These are phyloP conservation scores for Bellardia bayeri DNA, from an alignment of 2,888 invertebrate genomes.

Conservation along the genomic window DNA sequence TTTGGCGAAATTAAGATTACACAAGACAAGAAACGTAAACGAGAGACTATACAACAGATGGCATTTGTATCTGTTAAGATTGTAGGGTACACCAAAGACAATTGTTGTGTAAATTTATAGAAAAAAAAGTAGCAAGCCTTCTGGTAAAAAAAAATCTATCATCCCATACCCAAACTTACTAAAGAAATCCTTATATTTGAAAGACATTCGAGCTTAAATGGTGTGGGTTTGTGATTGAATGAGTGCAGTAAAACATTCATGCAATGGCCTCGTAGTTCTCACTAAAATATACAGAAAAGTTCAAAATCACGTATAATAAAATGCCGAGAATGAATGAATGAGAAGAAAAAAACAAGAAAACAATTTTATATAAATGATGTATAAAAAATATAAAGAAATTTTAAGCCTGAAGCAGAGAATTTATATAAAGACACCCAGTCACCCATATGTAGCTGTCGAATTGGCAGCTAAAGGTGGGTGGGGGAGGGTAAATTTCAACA, in stretches of 20 bases:
- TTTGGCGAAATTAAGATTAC: no score
- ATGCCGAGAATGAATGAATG: slow-evolving; percentile 45
- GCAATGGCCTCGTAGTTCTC: slow-evolving; percentile 55
- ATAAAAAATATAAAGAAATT: slow-evolving; percentile 53
- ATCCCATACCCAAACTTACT: not conserved
- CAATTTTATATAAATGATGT: slow-evolving; percentile 69
- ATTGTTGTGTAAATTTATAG: not conserved
- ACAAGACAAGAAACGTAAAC: no score
- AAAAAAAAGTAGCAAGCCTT: slow-evolving; percentile 47
- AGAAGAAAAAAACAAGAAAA: not conserved
- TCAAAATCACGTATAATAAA: slow-evolving; percentile 71
- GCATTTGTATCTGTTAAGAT: no score
- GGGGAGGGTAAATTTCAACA: slow-evolving; percentile 37
- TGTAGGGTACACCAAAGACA: slow-evolving; percentile 21
- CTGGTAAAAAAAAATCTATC: slow-evolving; percentile 53
- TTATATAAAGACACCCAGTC: slow-evolving; percentile 53
- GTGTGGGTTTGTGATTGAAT: slow-evolving; percentile 24
- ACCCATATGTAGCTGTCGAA: not conserved
- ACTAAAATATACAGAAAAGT: slow-evolving; percentile 41
- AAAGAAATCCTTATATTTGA: slow-evolving; percentile 21
- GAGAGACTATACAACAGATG: no score
- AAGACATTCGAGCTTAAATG: slow-evolving; percentile 63
- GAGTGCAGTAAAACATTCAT: slow-evolving; percentile 30
- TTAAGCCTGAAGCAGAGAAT: slow-evolving; percentile 67
- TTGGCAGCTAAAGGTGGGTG: not conserved